phyloP scores from a whole-genome alignment of 2,888 invertebrate genomes.

The Heliconius aoede region DNA sequence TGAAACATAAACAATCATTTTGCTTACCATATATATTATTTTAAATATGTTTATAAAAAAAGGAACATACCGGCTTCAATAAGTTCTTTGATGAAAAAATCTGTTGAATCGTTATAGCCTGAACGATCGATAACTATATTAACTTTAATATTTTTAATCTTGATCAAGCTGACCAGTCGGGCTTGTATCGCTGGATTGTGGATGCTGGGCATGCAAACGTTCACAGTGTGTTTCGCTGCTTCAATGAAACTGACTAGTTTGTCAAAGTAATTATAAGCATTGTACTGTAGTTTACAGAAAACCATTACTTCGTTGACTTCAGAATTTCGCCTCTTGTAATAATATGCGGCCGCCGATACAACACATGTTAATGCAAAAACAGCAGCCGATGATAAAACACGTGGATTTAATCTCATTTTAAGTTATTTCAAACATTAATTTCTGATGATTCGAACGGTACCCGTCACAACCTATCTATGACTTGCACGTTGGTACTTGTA shows the following conservation, averaged over 20 bases:
- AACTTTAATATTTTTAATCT: constrained; percentile 68
- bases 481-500: too few species aligned
- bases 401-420: constrained; percentile 74
- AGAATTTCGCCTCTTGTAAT: constrained; percentile 67
- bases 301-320: constrained; percentile 80
- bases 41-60: neutral
- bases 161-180: constrained; percentile 67
- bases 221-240: constrained; percentile 67
- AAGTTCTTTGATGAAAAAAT: constrained; percentile 72
- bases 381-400: constrained; percentile 71
- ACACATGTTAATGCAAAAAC: constrained; percentile 74
- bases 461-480: constrained; percentile 62
- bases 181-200: constrained; percentile 78
- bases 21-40: neutral
- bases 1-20: constrained; percentile 56
- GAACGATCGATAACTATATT: constrained; percentile 72
- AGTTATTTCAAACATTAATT: constrained; percentile 71
- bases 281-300: constrained; percentile 78
- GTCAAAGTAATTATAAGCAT: constrained; percentile 76
- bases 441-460: constrained; percentile 50
- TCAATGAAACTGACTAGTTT: constrained; percentile 75
- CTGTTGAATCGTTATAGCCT: constrained; percentile 71
- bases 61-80: constrained; percentile 68
- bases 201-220: constrained; percentile 78
- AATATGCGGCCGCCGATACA: constrained; percentile 74